Evolutionary conservation across 2,888 invertebrate species (phyloP).

Genomic region (Dermolepida albohirtum): DNA sequence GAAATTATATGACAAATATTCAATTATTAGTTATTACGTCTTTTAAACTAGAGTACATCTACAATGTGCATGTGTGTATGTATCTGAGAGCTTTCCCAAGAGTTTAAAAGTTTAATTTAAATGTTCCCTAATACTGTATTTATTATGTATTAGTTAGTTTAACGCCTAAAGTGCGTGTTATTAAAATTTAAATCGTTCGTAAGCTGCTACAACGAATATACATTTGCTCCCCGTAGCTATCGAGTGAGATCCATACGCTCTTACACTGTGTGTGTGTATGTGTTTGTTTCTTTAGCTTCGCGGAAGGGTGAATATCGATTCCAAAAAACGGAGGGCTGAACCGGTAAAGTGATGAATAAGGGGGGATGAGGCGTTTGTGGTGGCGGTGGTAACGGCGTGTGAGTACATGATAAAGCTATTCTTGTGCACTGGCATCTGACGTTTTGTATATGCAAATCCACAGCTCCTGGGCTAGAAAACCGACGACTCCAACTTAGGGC

Average conservation of each 20-base stretch:
- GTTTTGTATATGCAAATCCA: constrained; percentile 54
- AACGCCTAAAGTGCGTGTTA: not conserved
- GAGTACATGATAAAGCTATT: constrained; percentile 53
- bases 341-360: constrained; percentile 35
- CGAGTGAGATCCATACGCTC: not conserved
- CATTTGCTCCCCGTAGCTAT: not conserved
- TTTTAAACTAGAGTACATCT: too few species aligned
- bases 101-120: too few species aligned
- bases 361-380: constrained; percentile 31
- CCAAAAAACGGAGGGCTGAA: constrained; percentile 28
- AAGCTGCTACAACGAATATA: constrained; percentile 1
- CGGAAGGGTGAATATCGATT: constrained; percentile 46
- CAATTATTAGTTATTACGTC: too few species aligned
- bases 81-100: too few species aligned
- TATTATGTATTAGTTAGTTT: too few species aligned
- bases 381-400: constrained; percentile 47
- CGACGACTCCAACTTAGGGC: constrained; percentile 49
- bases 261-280: constrained; percentile 2
- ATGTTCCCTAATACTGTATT: too few species aligned
- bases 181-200: constrained; percentile 14
- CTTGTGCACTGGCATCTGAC: constrained; percentile 52
- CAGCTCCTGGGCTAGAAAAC: constrained; percentile 47
- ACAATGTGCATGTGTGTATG: too few species aligned
- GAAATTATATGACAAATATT: too few species aligned
- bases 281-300: constrained; percentile 40